Base-by-base conservation (phyloP, 1,140 invertebrate species). In the Colletes gigas region DNA sequence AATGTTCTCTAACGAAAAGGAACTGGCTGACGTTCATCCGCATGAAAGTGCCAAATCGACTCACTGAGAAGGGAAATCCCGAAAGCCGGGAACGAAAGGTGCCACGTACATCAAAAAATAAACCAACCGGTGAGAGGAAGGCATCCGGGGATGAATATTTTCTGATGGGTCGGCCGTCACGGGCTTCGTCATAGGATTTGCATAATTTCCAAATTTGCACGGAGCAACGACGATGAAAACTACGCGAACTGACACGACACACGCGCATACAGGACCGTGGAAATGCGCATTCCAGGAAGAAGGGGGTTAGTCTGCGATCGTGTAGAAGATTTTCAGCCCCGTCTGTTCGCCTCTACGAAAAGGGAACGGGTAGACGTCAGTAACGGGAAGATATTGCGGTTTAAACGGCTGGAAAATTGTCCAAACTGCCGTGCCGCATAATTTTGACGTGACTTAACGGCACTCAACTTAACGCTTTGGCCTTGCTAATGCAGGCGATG, bases 401-500 rank as follows among this genome's bases (percentile, higher is more conserved):
- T 90, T 87, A 92, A 92, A 88, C 88, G 90, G 81, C 87, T 81
- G 90, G 90, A 91, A 92, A 92, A 92, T 92, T 90, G 89, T 90
- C 89, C 89, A 91, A 92, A 91, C 88, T 85, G 68, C 84, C 88
- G 78, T 83, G 85, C 66, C 60, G 88, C 86, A 90, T 91, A 91
- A 87, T 87, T 87, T 84, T 80, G 75, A 82, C 78, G 78, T 82
- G 86, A 87, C 85, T 86, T 82, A 78, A 84, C 82, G 82, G 68
- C 81, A 80, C 83, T 84, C 50, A 59, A 84, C 84, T 86, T 75
- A 77, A 82, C 70, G 75, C 67, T 63, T 78, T 62, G 71, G 59
- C 65, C 50, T 65, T 70, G 76, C 84, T 82, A 86, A 83, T 69
- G 71, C 65, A 62, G 50, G 54, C 71, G 78, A 75, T 83, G 78